phyloP scores from a whole-genome alignment of 2,888 invertebrate genomes.

The Romanomermis culicivorax region DNA sequence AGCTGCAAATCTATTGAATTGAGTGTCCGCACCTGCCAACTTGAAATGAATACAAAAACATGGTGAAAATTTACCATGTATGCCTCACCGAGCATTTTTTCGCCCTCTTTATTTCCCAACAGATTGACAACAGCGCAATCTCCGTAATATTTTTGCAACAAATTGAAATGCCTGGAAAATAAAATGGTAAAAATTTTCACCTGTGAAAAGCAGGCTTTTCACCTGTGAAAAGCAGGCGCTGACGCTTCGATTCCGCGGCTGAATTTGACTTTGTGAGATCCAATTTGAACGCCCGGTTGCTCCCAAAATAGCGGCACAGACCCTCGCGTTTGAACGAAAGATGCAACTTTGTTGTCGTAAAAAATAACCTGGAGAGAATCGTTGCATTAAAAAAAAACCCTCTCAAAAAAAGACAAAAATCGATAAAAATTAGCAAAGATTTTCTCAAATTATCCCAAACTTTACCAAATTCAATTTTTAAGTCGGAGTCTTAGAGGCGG shows the following conservation, averaged over 20 bases:
- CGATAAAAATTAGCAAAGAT: slow-evolving; percentile 8
- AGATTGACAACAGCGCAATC: slow-evolving; percentile 75
- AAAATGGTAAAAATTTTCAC: slow-evolving; percentile 11
- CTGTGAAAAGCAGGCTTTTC: slow-evolving; percentile 67
- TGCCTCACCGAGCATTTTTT: slow-evolving; percentile 75
- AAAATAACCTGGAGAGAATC: slow-evolving; percentile 29
- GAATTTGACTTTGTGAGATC: slow-evolving; percentile 91
- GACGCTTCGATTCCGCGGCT: slow-evolving; percentile 86
- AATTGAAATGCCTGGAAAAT: slow-evolving; percentile 45
- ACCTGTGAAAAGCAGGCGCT: slow-evolving; percentile 66
- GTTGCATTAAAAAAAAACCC: slow-evolving; percentile 3
- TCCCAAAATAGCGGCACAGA: slow-evolving; percentile 98
- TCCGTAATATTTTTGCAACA: slow-evolving; percentile 70
- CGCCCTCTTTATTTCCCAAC: slow-evolving; percentile 77
- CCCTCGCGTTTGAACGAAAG: slow-evolving; percentile 68
- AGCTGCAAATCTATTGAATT: no score
- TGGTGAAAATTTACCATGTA: slow-evolving; percentile 51
- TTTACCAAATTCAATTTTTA: background rate
- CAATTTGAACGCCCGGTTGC: slow-evolving; percentile 92
- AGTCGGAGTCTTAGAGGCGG: no score
- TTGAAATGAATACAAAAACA: no score
- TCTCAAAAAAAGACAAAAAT: slow-evolving; percentile 1
- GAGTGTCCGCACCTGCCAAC: no score
- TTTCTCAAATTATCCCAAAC: slow-evolving; percentile 17
- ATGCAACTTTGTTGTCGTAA: slow-evolving; percentile 61